Evolutionary conservation across 2,113 vertebrate genomes (phyloP), one percentile per base, ranked within the genome.

Genomic region (Ceyx melanurus): DNA sequence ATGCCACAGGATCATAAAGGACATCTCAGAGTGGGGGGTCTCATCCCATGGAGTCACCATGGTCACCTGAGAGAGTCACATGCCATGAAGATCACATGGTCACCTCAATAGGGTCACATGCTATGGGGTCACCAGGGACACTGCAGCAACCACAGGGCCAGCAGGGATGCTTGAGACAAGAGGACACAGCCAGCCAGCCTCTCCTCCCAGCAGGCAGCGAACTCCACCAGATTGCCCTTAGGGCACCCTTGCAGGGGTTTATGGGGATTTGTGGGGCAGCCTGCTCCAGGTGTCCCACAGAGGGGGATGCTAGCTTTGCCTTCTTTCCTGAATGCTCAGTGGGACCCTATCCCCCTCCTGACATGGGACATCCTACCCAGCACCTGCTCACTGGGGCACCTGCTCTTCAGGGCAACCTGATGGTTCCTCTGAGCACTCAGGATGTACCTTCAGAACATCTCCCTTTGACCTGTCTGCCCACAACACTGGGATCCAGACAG

Each of bases 151-250:
- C 12, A 65, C 3, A 11, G 13, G 17, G 13, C 35, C 37, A 61
- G 13, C 13, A 82, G 29, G 33, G 31, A 54, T 67, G 58, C 9
- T 29, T 76, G 53, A 4, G 10, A 19, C 21, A 60, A 60, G 26
- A 11, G 25, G 33, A 88, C 4, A 2, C 48, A 35, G 10, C 6
- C n/a, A 67, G 21, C 3, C 45, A 65, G 6, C 4, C 22, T 23
- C 22, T 58, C 23, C 14, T 28, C 14, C 19, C 9, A 62, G 51
- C 17, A 60, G 23, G 9, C 83, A 29, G 8, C 56, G 53, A 80
- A 71, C 12, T 10, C 5, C 37, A 53, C 12, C 13, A 16, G 17
- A 7, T 26, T 16, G 13, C 15, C 6, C 5, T 26, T 0, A 0
- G 42, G 9, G n/a, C 5, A 7, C 33, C 43, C 57, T 35, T 54